Percentiles rank a stretch among this genome's conserved stretches.
phyloP scores from a whole-genome alignment of 53 echinoderm and acorn worm species.

The Holothuria scabra region DNA sequence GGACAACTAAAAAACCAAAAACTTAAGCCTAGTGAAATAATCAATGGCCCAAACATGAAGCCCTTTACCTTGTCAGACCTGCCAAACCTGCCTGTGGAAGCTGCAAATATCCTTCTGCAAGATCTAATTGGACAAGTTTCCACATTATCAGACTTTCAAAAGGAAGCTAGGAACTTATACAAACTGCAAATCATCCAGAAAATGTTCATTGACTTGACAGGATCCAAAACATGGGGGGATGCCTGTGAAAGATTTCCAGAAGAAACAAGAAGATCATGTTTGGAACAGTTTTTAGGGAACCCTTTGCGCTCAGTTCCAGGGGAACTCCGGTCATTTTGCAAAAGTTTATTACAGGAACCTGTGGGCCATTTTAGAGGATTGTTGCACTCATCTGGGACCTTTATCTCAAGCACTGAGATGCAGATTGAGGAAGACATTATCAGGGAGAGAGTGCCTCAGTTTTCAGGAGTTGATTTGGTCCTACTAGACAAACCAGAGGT shows the following conservation, averaged over 20 bases:
- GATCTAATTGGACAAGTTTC: neutral
- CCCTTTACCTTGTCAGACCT: neutral
- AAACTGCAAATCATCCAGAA: conserved; percentile 4
- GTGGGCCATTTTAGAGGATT: too few species aligned
- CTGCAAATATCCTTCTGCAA: neutral
- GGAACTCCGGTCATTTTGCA: neutral
- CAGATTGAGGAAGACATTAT: neutral
- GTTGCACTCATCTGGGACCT: too few species aligned
- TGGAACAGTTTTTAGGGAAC: too few species aligned
- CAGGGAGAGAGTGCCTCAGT: neutral
- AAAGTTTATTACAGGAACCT: neutral
- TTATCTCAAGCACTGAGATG: neutral
- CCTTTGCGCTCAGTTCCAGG: too few species aligned
- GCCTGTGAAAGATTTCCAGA: too few species aligned
- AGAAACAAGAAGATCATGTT: neutral
- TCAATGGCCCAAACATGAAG: conserved; percentile 8
- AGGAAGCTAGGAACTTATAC: conserved; percentile 2
- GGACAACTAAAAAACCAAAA: conserved; percentile 15
- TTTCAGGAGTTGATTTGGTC: neutral
- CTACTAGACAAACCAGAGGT: conserved; percentile 13
- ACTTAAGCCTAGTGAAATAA: conserved; percentile 3
- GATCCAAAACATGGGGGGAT: too few species aligned
- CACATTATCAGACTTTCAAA: neutral
- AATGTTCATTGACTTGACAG: neutral
- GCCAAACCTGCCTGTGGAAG: neutral